Base-by-base conservation (phyloP, 2,888 invertebrate species). In the Tenodera sinensis region DNA sequence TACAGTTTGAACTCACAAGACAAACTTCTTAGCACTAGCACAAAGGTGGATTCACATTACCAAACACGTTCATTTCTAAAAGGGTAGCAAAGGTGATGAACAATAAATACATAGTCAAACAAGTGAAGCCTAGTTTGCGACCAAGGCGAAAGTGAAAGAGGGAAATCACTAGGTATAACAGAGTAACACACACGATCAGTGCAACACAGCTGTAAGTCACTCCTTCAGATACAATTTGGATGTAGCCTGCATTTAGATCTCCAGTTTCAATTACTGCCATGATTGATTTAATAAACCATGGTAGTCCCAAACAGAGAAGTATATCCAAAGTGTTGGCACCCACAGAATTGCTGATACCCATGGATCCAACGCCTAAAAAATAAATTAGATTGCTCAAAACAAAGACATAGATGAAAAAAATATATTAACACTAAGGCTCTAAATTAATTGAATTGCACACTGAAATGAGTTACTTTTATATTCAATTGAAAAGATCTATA, bases 291-390 rank as follows among this genome's bases (percentile, higher is more conserved):
- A 97, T 94, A 71, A 97, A 93, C 97, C 97, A 97, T 0, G 97
- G 97, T 28, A 97, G 92, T 1, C 97, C 97, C 90, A 97, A 94
- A 91, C 97, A 97, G 2, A 97, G 94, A 8, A 97, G 93, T 71
- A 97, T 96, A 92, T 97, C 97, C 92, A 97, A 97, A 0, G 97
- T 97, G 92, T 97, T 97, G 1, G 97, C 97, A 28, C 97, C 97
- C 86, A 97, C 96, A 1, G 97, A 96, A 93, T 97, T 97, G 92
- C 97, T 96, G 89, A 97, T 95, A 0, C 97, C 97, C 97, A 97
- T 97, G 27, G 95, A 95, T 20, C 96, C 96, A 91, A 96, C 94
- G 42, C 96, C 97, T 96, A 92, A 30, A 93, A 93, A 88, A 20
- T 9, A 42, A 71, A 25, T 71, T 71, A 25, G 0, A 20, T 71